Evolutionary conservation across 2,888 invertebrate species (phyloP).

Genomic region (Tetropium fuscum): DNA sequence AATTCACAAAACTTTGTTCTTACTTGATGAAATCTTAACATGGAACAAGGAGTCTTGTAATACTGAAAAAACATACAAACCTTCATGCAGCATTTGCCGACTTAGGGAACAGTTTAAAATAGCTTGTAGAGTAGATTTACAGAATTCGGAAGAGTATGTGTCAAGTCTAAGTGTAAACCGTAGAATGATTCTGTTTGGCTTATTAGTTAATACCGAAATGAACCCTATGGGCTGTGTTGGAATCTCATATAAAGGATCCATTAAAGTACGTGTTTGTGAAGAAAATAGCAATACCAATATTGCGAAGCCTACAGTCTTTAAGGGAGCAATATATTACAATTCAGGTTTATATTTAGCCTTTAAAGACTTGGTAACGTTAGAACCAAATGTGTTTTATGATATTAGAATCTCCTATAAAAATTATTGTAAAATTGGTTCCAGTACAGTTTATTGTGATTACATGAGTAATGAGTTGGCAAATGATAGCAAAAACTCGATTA

Average conservation of each 20-base stretch:
- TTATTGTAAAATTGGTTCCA: conserved; percentile 33
- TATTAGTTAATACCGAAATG: conserved; percentile 48
- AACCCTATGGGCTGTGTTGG: conserved; percentile 31
- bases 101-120: conserved; percentile 50
- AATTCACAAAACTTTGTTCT: conserved; percentile 35
- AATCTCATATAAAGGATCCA: conserved; percentile 39
- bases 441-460: conserved; percentile 52
- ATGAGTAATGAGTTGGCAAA: conserved; percentile 51
- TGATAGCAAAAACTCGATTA: conserved; percentile 39
- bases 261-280: conserved; percentile 42
- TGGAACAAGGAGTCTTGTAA: conserved; percentile 28
- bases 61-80: conserved; percentile 13
- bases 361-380: conserved; percentile 48
- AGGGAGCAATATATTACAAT: conserved; percentile 43
- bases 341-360: conserved; percentile 48
- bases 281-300: conserved; percentile 33
- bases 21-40: conserved; percentile 33
- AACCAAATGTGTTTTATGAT: conserved; percentile 51
- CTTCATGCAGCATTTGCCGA: conserved; percentile 32
- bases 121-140: conserved; percentile 47
- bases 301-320: conserved; percentile 44
- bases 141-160: conserved; percentile 41
- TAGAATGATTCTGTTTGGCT: conserved; percentile 47
- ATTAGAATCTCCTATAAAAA: conserved; percentile 54
- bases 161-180: conserved; percentile 44